Percentiles rank a stretch among this genome's conserved stretches.
These are phyloP conservation scores for Leptodirus hochenwartii DNA, from an alignment of 2,888 invertebrate species.

Conservation along the genomic window DNA sequence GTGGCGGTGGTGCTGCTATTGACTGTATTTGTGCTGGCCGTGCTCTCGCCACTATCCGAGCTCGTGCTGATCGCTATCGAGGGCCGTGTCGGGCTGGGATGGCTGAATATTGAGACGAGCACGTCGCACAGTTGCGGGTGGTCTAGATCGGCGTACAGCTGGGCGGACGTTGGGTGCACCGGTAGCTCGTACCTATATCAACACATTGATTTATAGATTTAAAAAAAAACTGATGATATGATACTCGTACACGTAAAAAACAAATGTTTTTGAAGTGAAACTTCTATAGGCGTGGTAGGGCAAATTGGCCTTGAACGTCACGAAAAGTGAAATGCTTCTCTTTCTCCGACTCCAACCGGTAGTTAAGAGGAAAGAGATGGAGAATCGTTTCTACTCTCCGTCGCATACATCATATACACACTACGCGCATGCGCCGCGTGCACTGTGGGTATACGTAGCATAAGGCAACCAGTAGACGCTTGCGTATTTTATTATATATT, in stretches of 20 bases:
- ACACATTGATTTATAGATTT: not conserved
- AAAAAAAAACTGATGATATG: not conserved
- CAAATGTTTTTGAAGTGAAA: not conserved
- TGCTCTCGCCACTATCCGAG: not conserved
- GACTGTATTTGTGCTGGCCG: no score
- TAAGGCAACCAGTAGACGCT: no score
- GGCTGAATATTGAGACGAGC: constrained; percentile 14
- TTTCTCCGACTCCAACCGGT: no score
- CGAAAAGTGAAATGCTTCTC: no score
- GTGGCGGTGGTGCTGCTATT: no score
- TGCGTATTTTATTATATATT: no score
- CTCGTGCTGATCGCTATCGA: not conserved
- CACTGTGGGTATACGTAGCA: no score
- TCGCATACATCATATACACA: no score
- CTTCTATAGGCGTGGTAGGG: not conserved
- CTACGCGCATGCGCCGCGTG: no score
- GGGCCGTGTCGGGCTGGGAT: constrained; percentile 6
- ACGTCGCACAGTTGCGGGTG: constrained; percentile 40
- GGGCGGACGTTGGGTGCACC: constrained; percentile 53
- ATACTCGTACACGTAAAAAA: no score
- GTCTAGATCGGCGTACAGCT: constrained; percentile 50
- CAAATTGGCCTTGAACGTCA: constrained; percentile 1
- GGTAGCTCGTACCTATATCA: constrained; percentile 42
- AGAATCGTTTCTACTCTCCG: no score
- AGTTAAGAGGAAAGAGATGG: no score